These are phyloP conservation scores for Drosophila kuntzei DNA, from an alignment of 2,888 invertebrate genomes.

Conservation along the genomic window DNA sequence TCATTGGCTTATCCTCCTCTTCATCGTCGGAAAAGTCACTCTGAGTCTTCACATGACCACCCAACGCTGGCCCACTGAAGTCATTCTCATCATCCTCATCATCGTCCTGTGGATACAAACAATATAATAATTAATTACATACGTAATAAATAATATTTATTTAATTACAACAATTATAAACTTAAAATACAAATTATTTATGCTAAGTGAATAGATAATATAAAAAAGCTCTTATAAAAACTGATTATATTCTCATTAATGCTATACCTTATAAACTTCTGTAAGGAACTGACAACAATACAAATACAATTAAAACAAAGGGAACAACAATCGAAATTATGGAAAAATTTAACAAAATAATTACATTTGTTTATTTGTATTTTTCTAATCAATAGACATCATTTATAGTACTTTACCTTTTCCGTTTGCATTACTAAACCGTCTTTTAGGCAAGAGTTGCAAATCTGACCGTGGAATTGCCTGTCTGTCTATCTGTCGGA, in stretches of 20 bases:
- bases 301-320: slow-evolving; percentile 16
- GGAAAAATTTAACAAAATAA: neutral
- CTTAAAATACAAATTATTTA: slow-evolving; percentile 22
- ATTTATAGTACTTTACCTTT: slow-evolving; percentile 53
- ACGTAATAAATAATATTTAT: neutral
- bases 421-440: slow-evolving; percentile 32
- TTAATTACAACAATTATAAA: neutral
- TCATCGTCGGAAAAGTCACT: slow-evolving; percentile 85
- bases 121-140: neutral
- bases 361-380: neutral
- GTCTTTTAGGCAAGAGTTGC: slow-evolving; percentile 20
- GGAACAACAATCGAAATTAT: slow-evolving; percentile 14
- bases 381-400: slow-evolving; percentile 1
- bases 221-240: slow-evolving; percentile 16
- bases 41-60: slow-evolving; percentile 84
- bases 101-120: slow-evolving; percentile 60
- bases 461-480: slow-evolving; percentile 1
- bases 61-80: slow-evolving; percentile 85
- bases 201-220: slow-evolving; percentile 6
- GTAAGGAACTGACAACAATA: slow-evolving; percentile 29
- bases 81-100: slow-evolving; percentile 86
- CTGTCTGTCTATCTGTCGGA: slow-evolving; percentile 9
- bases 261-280: slow-evolving; percentile 19
- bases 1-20: slow-evolving; percentile 86
- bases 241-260: slow-evolving; percentile 28